Base-by-base conservation (phyloP, 1,140 invertebrate genomes). In the Macrosteles quadrilineatus region DNA sequence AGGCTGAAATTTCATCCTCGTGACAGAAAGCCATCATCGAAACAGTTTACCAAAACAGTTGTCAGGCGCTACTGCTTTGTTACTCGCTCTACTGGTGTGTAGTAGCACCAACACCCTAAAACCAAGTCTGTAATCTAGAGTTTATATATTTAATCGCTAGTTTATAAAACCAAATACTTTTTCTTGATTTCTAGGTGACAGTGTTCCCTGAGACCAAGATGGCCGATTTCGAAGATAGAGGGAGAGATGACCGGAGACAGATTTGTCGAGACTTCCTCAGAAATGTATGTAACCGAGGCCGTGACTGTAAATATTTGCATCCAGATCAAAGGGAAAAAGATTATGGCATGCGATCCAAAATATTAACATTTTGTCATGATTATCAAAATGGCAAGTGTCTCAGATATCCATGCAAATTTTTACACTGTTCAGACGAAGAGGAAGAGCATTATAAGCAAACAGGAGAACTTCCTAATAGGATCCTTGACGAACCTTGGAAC, bases 351-450 rank as follows among this genome's bases (percentile, higher is more conserved):
- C 67, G 70, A 31, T 50, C 55, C 25, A 73, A 69, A 50, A 43
- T 70, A 57, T 70, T 72, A 63, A 82, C 86, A n/a, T 94, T 95
- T 77, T 95, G 92, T 77, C 91, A 94, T 77, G 92, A 95, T 77
- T 94, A 85, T 81, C 92, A 94, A 79, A 94, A 94, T 78, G 87
- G 85, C 14, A 84, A 85, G 66, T 77, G 76, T 47, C 64, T 73
- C 21, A 67, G 64, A 2, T 32, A 68, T 31, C 70, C 72, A 1
- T 89, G 87, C 75, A 87, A 89, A 75, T 95, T 94, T 78, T 83
- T 94, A 30, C 92, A 95, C 77, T 91, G 91, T 75, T 87, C 89
- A 0, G 80, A 87, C 32, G 89, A 89, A 73, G 91, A 94, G 74
- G 91, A 92, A 77, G 88, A 92, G 59, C 86, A 88, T 76, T 94